phyloP scores from a whole-genome alignment of 2,888 invertebrate genomes.

The Auanema sp. region DNA sequence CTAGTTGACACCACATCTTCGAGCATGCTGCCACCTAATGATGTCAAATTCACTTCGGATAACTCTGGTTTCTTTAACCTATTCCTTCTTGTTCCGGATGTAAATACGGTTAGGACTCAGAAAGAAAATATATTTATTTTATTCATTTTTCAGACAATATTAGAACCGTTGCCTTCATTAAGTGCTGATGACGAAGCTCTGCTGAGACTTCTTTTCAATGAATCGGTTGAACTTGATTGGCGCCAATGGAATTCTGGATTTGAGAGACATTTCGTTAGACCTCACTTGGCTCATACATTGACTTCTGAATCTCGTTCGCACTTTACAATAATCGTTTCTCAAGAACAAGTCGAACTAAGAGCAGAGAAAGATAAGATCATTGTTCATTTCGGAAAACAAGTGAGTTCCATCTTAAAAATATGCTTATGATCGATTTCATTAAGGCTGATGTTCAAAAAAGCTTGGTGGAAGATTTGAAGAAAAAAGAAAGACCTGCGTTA shows the following conservation, averaged over 20 bases:
- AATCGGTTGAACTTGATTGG: slow-evolving; percentile 11
- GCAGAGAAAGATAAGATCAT: slow-evolving; percentile 41
- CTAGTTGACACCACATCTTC: slow-evolving; percentile 13
- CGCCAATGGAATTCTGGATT: slow-evolving; percentile 16
- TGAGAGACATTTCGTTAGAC: slow-evolving; percentile 19
- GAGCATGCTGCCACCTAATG: slow-evolving; percentile 22
- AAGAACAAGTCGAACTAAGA: slow-evolving; percentile 33
- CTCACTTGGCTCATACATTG: slow-evolving; percentile 12
- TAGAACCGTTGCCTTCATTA: slow-evolving; percentile 12
- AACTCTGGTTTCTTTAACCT: slow-evolving; percentile 35
- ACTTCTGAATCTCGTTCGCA: slow-evolving; percentile 33
- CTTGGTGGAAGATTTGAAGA: slow-evolving; percentile 29
- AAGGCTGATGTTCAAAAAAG: too few relatives aligned
- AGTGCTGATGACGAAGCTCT: slow-evolving; percentile 21
- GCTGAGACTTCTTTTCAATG: slow-evolving; percentile 8
- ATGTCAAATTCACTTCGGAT: slow-evolving; percentile 27
- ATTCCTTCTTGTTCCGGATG: slow-evolving; percentile 23
- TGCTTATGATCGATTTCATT: too few relatives aligned
- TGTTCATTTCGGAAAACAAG: slow-evolving; percentile 26
- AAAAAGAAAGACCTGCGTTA: slow-evolving; percentile 23
- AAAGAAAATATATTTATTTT: neutral
- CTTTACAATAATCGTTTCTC: slow-evolving; percentile 35
- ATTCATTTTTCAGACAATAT: neutral
- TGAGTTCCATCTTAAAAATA: neutral
- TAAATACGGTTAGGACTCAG: slow-evolving; percentile 7